Conservation (phyloP, 2,113 vertebrate genomes). For the Chitala chitala region DNA sequence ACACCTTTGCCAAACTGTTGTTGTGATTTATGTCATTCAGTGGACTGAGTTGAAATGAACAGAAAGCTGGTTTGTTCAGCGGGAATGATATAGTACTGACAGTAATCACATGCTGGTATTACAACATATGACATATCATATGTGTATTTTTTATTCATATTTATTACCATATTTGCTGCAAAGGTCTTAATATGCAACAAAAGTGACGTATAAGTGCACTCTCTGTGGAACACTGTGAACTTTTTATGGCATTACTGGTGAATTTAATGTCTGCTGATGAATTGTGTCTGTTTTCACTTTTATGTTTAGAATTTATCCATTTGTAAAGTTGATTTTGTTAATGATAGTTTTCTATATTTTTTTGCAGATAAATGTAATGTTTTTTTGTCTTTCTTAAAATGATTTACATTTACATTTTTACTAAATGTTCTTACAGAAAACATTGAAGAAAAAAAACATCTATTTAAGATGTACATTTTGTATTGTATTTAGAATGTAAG, state of each 20-base stretch:
- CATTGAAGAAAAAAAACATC: neutral
- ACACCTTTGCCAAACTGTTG: neutral
- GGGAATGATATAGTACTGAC: too few species aligned
- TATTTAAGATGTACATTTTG: conserved; percentile 13
- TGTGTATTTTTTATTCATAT: neutral
- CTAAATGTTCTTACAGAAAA: conserved; percentile 7
- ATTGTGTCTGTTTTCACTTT: neutral
- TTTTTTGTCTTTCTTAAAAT: conserved; percentile 1
- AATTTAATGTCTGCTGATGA: neutral
- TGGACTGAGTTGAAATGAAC: too few species aligned
- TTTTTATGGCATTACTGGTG: neutral
- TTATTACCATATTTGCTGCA: conserved; percentile 15
- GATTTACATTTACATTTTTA: neutral
- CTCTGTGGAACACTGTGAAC: conserved; percentile 9
- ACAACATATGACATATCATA: too few species aligned
- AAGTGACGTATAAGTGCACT: neutral
- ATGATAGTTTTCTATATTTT: neutral
- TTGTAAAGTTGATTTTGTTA: conserved; percentile 7
- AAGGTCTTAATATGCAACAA: conserved; percentile 15
- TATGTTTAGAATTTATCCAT: neutral
- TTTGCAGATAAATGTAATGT: conserved; percentile 4
- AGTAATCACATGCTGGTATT: too few species aligned
- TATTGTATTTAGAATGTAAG: neutral
- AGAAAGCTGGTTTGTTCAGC: too few species aligned
- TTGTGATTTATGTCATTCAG: neutral